Evolutionary conservation across 92 coral and sea anemone genomes (phyloP).

Genomic region (Porites lobata): DNA sequence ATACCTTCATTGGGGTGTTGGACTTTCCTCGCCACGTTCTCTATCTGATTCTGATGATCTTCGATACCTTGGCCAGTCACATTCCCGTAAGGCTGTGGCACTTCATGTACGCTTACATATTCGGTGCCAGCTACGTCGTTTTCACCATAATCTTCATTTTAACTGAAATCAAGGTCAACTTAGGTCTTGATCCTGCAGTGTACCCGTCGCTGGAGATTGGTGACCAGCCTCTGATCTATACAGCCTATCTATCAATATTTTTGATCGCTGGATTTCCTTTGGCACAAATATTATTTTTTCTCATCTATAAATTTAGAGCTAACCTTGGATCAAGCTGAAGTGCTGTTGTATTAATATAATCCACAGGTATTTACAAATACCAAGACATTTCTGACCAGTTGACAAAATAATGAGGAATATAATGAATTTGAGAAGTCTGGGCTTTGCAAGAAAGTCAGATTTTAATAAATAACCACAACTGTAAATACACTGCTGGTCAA

Average conservation of each 20-base stretch:
- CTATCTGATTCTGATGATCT: conserved; percentile 66
- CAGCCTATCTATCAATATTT: conserved; percentile 82
- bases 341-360: background rate
- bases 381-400: background rate
- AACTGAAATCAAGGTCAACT: conserved; percentile 69
- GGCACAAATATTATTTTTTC: conserved; percentile 77
- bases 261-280: conserved; percentile 76
- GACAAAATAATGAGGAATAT: too few relatives aligned
- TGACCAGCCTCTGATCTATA: conserved; percentile 71
- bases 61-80: conserved; percentile 72
- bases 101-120: conserved; percentile 84
- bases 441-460: too few relatives aligned
- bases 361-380: too few relatives aligned
- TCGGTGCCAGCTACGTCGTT: conserved; percentile 77
- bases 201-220: conserved; percentile 87
- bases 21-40: conserved; percentile 78
- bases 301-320: conserved; percentile 70
- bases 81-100: conserved; percentile 83
- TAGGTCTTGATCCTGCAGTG: conserved; percentile 57
- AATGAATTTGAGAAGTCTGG: too few relatives aligned
- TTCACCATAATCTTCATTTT: conserved; percentile 74
- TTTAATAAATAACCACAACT: too few relatives aligned
- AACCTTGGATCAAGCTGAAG: conserved; percentile 26
- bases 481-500: too few relatives aligned
- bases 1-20: conserved; percentile 52